Evolutionary conservation across 2,113 vertebrate genomes (phyloP), one percentile per base, ranked within the genome.

Genomic region (Scolopax mira): DNA sequence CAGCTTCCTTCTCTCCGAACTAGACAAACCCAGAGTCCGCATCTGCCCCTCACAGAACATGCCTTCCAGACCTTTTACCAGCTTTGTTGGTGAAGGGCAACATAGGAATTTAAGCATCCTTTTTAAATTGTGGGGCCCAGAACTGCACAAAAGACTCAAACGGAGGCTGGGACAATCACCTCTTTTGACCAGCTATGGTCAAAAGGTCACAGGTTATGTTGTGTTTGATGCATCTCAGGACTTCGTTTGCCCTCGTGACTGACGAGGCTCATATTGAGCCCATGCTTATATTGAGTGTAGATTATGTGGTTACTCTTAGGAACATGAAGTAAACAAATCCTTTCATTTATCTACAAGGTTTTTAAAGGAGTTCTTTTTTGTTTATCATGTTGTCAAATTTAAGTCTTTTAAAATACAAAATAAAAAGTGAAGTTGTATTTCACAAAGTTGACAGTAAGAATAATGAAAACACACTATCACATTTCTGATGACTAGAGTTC

Each of bases 101-200:
- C 49, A 25, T 25, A 46, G 11, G 7, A 31, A 13, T 3, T 46
- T 44, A 10, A 10, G 31, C 9, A 14, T 52, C 30, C 31, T n/a
- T 35, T 17, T 52, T 37, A 37, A 52, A 18, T 31, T 44, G 11
- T 31, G 21, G 5, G 24, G 13, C 6, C 31, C 17, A 46, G 62
- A 60, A 60, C 25, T 31, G 12, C 35, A 24, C 23, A 12, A 8
- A 41, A 5, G 31, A 25, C 15, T 44, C 33, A 33, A 52, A 5
- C 13, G 11, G 10, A 70, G 10, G 8, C 23, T 27, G 27, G 7
- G 5, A 30, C 67, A 58, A 35, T 57, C 18, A 42, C 5, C 6
- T 18, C 5, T 70, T 60, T 19, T 87, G 7, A 18, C 7, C 1
- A 1, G 2, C 21, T 52, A n/a, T n/a, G n/a, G n/a, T n/a, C n/a